Conservation (phyloP, 2,888 invertebrate species). For the Pristionchus japonicus region DNA sequence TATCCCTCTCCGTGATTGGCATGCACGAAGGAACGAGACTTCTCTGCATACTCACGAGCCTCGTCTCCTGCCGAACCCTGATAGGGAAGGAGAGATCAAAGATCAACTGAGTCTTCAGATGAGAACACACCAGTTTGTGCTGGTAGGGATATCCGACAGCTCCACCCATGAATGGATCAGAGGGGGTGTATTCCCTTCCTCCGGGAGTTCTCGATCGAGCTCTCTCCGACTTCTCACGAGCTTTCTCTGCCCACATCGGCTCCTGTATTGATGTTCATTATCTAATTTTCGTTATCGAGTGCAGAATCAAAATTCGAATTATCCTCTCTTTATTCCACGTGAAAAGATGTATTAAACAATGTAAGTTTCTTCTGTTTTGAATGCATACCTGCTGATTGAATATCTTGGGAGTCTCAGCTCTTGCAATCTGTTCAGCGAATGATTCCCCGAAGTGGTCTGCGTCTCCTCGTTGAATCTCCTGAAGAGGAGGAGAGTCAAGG, state of each 20-base stretch:
- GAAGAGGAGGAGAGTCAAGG: background rate
- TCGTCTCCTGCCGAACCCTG: slow-evolving; percentile 33
- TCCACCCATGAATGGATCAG: background rate
- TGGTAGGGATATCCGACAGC: background rate
- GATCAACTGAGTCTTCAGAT: background rate
- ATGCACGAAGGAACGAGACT: slow-evolving; percentile 50
- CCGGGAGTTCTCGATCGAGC: slow-evolving; percentile 35
- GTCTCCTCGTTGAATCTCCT: slow-evolving; percentile 54
- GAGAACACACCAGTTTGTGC: background rate
- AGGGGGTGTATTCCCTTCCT: background rate
- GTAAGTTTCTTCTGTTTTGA: too few species aligned
- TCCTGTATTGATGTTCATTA: slow-evolving; percentile 49
- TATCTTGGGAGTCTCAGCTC: slow-evolving; percentile 62
- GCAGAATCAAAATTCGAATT: too few species aligned
- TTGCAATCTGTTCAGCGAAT: slow-evolving; percentile 62
- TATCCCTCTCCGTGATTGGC: background rate
- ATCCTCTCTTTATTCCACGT: too few species aligned
- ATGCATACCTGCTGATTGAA: slow-evolving; percentile 43
- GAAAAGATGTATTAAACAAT: too few species aligned
- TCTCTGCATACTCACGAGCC: slow-evolving; percentile 60
- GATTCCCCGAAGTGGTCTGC: slow-evolving; percentile 57
- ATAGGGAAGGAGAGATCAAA: background rate
- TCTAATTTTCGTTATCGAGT: background rate
- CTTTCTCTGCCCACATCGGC: slow-evolving; percentile 60
- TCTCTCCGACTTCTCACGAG: slow-evolving; percentile 61